Base-by-base conservation (phyloP, 2,113 vertebrate genomes). In the Takifugu bimaculatus region DNA sequence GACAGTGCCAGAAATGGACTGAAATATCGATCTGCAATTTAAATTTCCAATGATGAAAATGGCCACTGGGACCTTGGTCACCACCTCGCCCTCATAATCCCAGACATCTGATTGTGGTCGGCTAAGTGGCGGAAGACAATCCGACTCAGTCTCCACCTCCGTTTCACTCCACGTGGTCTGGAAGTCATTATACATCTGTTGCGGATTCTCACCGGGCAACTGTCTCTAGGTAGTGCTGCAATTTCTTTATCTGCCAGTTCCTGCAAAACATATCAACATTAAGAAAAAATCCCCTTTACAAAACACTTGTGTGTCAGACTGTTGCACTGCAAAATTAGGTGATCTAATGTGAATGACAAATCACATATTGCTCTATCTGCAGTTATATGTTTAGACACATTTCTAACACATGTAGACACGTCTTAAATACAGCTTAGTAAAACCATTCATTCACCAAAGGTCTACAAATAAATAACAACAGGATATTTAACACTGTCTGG, bases 161-260 rank as follows among this genome's bases (percentile, higher is more conserved):
- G 88, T 74, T 92, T 96, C 4, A 99, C 90, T 0, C 92, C 96
- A 0, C 96, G 92, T 0, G 97, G 93, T 14, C 96, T 92, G 20
- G 97, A 99, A 0, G 96, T 98, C 78, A 99, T 72, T 2, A 99
- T 89, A 61, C 97, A 99, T 4, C 96, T 85, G 68, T 99, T 98
- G 1, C 88, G 93, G 86, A 99, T 98, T 66, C 97, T 87, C 25
- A 90, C 91, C 0, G 94, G 94, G 69, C 96, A 99, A 84, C 95
- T 98, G 75, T 99, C 96, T 67, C 91, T 87, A 0, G 96, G 96
- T 29, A 99, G 81, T 7, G 82, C 88, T 0, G 93, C 89, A 0
- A 99, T 98, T 84, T 98, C 95, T 70, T 92, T 90, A 78, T 95
- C 92, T 1, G 96, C 94, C 6, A 93, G 58, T 10, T 96, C 95